Conservation (phyloP, 2,113 vertebrate genomes). For the Jaculus jaculus region DNA sequence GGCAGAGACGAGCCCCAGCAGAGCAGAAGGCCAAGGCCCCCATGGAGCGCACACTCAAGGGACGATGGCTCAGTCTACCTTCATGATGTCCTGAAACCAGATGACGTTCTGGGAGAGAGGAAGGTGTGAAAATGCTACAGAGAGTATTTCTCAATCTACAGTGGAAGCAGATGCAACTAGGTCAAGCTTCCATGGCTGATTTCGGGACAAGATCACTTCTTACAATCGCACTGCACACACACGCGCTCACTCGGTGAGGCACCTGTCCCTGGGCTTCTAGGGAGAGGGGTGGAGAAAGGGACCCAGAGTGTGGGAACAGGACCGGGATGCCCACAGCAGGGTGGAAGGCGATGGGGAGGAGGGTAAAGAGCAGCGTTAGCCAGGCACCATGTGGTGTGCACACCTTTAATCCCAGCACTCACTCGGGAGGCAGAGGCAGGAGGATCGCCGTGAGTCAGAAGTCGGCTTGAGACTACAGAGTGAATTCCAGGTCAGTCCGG, state of each 20-base stretch:
- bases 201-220: neutral
- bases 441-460: no score
- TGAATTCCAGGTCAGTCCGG: no score
- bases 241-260: neutral
- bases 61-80: neutral
- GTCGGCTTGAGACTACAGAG: no score
- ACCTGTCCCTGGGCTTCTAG: neutral
- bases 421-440: no score
- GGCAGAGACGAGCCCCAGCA: neutral
- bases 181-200: neutral
- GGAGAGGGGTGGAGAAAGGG: no score
- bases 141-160: neutral
- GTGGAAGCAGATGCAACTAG: neutral
- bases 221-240: accelerated
- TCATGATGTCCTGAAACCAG: neutral
- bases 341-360: accelerated
- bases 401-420: no score
- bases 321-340: neutral
- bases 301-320: no score
- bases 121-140: neutral
- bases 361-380: no score
- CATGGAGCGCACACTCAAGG: neutral
- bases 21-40: neutral
- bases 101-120: neutral
- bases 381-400: no score